phyloP scores from a whole-genome alignment of 2,797 vertebrate genomes.

The Pantherophis alleghaniensis region DNA sequence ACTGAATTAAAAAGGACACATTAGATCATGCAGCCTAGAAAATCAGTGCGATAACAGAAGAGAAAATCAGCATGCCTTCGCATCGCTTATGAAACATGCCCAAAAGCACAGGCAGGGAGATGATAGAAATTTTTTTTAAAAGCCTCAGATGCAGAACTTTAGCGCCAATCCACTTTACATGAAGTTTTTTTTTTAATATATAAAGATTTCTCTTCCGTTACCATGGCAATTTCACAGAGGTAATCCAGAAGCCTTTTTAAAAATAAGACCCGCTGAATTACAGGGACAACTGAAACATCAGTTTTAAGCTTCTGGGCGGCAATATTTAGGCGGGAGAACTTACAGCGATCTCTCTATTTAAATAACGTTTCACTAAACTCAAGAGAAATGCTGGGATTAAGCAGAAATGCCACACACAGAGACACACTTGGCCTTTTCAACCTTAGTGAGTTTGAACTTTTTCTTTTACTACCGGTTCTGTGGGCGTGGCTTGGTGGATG shows the following conservation, averaged over 20 bases:
- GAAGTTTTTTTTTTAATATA: not conserved
- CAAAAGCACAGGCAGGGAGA: not conserved
- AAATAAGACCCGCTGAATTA: conserved; percentile 29
- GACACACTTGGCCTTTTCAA: not conserved
- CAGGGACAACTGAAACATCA: conserved; percentile 23
- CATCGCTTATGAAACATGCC: conserved; percentile 15
- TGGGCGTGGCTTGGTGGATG: too few relatives aligned
- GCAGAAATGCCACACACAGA: not conserved
- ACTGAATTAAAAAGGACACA: conserved; percentile 29
- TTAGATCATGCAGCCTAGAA: not conserved
- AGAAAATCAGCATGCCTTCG: not conserved
- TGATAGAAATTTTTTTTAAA: conserved; percentile 21
- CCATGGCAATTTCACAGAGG: conserved; percentile 40
- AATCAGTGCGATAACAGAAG: not conserved
- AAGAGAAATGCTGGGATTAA: conserved; percentile 28
- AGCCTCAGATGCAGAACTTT: conserved; percentile 31
- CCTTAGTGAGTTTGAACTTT: too few relatives aligned
- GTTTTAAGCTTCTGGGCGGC: conserved; percentile 38
- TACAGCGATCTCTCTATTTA: not conserved
- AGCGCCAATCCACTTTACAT: conserved; percentile 16
- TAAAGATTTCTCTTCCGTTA: conserved; percentile 40
- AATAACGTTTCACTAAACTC: not conserved
- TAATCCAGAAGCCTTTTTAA: not conserved
- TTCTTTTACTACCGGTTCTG: not conserved
- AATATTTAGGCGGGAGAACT: conserved; percentile 5